Evolutionary conservation across 2,888 invertebrate species (phyloP).

Genomic region (Papilio protenor): DNA sequence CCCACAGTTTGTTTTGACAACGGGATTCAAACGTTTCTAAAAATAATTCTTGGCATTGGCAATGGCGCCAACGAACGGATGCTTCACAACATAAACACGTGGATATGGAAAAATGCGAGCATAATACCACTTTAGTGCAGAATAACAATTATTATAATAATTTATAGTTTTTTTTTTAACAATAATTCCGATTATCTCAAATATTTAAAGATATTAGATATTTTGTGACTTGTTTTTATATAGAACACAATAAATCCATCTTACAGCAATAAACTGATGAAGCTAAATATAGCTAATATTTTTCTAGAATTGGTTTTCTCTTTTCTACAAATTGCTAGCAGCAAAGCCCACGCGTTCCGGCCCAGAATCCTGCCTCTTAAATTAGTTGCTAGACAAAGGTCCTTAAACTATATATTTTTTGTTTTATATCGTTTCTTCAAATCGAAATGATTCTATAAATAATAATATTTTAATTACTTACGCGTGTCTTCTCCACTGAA

Average conservation of each 20-base stretch:
- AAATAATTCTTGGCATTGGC: conserved; percentile 32
- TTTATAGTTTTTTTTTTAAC: not conserved
- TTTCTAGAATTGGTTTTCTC: conserved; percentile 3
- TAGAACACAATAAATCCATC: not conserved
- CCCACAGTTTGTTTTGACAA: conserved; percentile 3
- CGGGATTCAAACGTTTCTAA: conserved; percentile 29
- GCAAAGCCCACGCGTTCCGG: conserved; percentile 17
- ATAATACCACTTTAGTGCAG: not conserved
- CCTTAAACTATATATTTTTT: not conserved
- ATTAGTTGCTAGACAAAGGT: not conserved
- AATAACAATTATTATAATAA: not conserved
- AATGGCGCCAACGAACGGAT: conserved; percentile 23
- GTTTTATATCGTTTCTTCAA: not conserved
- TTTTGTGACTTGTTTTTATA: not conserved
- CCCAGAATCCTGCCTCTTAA: conserved; percentile 16
- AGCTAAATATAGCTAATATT: not conserved
- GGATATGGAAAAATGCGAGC: conserved; percentile 8
- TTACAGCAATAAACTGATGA: not conserved
- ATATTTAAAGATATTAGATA: not conserved
- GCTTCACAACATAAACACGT: conserved; percentile 19
- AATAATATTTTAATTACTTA: not conserved
- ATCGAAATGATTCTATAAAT: not conserved
- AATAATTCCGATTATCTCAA: not conserved
- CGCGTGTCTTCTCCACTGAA: not conserved
- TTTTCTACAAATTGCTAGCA: conserved; percentile 6